Percentiles rank a stretch among this genome's conserved stretches.
phyloP scores from a whole-genome alignment of 2,113 vertebrate genomes.

The Chelonoidis abingdonii region DNA sequence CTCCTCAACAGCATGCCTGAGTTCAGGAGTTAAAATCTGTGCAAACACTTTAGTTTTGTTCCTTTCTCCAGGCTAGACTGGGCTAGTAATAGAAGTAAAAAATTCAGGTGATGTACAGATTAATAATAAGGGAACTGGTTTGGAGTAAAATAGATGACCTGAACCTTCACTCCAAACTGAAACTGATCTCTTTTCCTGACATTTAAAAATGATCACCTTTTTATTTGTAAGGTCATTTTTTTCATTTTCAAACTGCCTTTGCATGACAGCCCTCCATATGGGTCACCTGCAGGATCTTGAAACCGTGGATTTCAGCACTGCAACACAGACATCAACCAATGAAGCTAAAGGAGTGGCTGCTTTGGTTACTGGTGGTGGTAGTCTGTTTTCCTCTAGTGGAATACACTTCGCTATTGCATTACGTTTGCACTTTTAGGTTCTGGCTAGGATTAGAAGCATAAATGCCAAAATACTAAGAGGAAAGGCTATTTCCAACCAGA shows the following conservation, averaged over 20 bases:
- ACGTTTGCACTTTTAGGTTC: not conserved
- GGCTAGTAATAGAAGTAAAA: not conserved
- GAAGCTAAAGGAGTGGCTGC: not conserved
- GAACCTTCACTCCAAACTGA: not conserved
- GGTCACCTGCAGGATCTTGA: not conserved
- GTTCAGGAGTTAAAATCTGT: not conserved
- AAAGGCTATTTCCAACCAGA: not conserved
- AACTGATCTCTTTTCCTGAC: not conserved
- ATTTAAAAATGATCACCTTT: not conserved
- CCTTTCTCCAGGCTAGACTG: not conserved
- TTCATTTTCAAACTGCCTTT: conserved; percentile 10
- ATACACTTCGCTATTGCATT: not conserved
- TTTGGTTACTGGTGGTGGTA: conserved; percentile 15
- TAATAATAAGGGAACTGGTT: not conserved
- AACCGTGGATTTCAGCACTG: not conserved
- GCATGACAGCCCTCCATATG: not conserved
- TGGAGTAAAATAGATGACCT: not conserved
- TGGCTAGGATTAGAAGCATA: conserved; percentile 10
- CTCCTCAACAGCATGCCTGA: not conserved
- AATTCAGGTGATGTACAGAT: not conserved
- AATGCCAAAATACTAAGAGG: not conserved
- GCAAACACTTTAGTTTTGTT: not conserved
- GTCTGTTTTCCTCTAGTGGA: not conserved
- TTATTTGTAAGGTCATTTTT: conserved; percentile 4
- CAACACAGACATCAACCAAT: not conserved